These are phyloP conservation scores for Ceratothoa steindachneri DNA, from an alignment of 2,888 invertebrate species.

Conservation along the genomic window DNA sequence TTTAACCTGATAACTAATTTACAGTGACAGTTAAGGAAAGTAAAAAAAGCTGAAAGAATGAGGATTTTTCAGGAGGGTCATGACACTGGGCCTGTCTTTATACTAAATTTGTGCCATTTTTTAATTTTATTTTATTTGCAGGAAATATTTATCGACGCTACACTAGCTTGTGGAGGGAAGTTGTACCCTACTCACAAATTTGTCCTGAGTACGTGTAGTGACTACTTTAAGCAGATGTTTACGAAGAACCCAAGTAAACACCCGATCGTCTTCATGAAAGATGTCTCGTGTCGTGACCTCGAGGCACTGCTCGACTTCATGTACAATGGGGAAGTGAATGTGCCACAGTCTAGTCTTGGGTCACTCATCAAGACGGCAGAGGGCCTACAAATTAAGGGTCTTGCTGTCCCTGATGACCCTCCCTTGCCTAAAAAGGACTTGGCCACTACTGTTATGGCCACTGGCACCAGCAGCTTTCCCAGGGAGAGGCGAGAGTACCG, in stretches of 20 bases:
- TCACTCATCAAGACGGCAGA: slow-evolving; percentile 47
- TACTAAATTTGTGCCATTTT: no score
- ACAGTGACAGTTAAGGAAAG: no score
- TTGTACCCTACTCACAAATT: slow-evolving; percentile 47
- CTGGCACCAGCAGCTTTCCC: no score
- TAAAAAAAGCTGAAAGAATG: no score
- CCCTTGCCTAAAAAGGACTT: slow-evolving; percentile 37
- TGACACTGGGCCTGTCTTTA: no score
- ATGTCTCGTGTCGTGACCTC: slow-evolving; percentile 47
- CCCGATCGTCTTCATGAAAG: slow-evolving; percentile 48
- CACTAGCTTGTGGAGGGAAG: slow-evolving; percentile 46
- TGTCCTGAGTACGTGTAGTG: slow-evolving; percentile 47
- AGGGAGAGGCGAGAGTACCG: slow-evolving; percentile 32
- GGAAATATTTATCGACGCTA: slow-evolving; percentile 47
- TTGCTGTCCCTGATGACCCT: slow-evolving; percentile 47
- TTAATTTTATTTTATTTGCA: no score
- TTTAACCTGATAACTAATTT: no score
- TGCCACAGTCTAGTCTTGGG: slow-evolving; percentile 48
- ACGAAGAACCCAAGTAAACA: slow-evolving; percentile 43
- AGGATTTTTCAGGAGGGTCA: no score
- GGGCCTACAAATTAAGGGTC: slow-evolving; percentile 47
- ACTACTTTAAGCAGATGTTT: slow-evolving; percentile 47
- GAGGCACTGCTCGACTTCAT: slow-evolving; percentile 47
- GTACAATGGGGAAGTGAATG: slow-evolving; percentile 48
- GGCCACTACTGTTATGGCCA: slow-evolving; percentile 28